phyloP scores from a whole-genome alignment of 2,113 vertebrate species.

The Plectropomus leopardus region DNA sequence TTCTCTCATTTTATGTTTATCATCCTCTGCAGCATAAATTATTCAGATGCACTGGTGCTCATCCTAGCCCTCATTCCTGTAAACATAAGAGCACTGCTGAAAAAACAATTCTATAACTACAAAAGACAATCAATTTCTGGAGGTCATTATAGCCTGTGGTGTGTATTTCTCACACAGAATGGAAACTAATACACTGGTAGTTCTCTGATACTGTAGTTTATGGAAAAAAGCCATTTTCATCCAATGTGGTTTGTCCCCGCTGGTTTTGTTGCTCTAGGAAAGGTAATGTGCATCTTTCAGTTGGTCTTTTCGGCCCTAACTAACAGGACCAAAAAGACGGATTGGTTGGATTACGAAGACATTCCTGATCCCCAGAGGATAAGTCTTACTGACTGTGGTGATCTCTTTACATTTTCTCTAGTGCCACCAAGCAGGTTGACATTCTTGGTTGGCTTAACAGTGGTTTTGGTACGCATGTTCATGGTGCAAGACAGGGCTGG shows the following conservation, averaged over 20 bases:
- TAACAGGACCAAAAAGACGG: no score
- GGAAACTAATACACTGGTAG: neutral
- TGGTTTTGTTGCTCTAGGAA: neutral
- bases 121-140: slow-evolving; percentile 10
- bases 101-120: slow-evolving; percentile 7
- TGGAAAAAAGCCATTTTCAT: neutral
- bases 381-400: neutral
- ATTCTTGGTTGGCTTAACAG: neutral
- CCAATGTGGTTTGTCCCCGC: neutral
- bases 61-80: slow-evolving; percentile 8
- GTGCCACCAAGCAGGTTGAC: neutral
- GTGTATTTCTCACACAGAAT: neutral
- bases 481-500: neutral
- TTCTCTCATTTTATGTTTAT: slow-evolving; percentile 33
- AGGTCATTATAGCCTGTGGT: slow-evolving; percentile 3
- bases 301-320: neutral
- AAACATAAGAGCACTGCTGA: slow-evolving; percentile 25
- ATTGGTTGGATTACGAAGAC: neutral
- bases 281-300: neutral
- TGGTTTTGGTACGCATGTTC: neutral
- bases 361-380: neutral
- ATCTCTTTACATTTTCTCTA: neutral
- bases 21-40: slow-evolving; percentile 60
- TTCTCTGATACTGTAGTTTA: neutral
- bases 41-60: slow-evolving; percentile 52